Evolutionary conservation across 2,888 invertebrate genomes (phyloP), one percentile per base, ranked within the genome.

Genomic region (Steinernema hermaphroditum): DNA sequence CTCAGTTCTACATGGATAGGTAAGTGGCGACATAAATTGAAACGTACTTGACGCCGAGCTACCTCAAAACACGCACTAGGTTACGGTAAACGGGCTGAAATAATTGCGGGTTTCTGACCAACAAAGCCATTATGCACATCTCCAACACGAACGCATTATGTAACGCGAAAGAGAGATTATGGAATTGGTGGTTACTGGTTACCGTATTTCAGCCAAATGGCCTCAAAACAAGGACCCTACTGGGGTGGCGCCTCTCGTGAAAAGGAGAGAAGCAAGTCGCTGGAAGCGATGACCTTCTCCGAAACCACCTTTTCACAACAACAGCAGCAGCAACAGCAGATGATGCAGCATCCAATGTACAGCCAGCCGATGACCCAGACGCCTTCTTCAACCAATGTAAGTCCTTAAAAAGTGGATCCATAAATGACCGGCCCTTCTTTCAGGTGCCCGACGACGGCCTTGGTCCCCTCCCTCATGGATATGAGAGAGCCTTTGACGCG

Each of bases 381-480:
- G 12, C 37, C 37, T 37, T 29, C 57, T 43, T 68, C 69, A n/a
- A 16, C 70, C 22, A 41, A 44, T 44, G 46, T 49, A 0, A 49
- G 46, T 19, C 9, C 43, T n/a, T n/a, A n/a, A n/a, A n/a, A n/a
- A n/a, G n/a, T n/a, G n/a, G n/a, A n/a, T n/a, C n/a, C n/a, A n/a
- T n/a, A n/a, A n/a, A n/a, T n/a, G n/a, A n/a, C n/a, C n/a, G n/a
- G n/a, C n/a, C n/a, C n/a, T n/a, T n/a, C n/a, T 32, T 62, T 32
- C 32, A 62, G 62, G 19, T 32, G 14, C 62, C 54, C 50, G 78
- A 73, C 37, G 78, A 78, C 54, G 73, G 78, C 12, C 68, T 78
- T 24, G 78, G 78, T 6, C 78, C 80, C 16, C 54, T 79, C 49
- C 79, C 79, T 8, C 73, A 79, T 27, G 79, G 79, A 49, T 79